Evolutionary conservation across 2,797 vertebrate species (phyloP).

Genomic region (Halcyon badia): DNA sequence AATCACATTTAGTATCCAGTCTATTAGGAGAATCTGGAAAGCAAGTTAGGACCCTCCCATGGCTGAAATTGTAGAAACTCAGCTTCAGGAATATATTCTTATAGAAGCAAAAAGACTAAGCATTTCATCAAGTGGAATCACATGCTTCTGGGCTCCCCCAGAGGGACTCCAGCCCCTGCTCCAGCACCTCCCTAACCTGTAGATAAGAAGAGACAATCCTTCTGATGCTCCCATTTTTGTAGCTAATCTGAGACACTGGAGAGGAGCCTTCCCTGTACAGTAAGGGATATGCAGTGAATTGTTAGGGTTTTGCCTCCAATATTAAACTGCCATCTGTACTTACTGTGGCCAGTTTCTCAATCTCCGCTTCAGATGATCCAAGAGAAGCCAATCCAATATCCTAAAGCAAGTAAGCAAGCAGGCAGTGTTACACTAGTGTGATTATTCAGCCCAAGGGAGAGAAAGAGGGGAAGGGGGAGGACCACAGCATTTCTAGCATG

Average conservation of each 20-base stretch:
- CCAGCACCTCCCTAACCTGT: background rate
- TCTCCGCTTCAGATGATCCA: conserved; percentile 87
- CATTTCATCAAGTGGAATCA: background rate
- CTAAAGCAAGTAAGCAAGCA: conserved; percentile 75
- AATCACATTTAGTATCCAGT: background rate
- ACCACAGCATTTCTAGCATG: conserved; percentile 58
- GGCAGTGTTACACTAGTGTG: conserved; percentile 44
- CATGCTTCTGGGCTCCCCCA: background rate
- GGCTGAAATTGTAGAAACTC: background rate
- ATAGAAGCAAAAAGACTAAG: background rate
- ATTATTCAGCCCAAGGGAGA: conserved; percentile 70
- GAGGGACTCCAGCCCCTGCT: background rate
- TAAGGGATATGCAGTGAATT: background rate
- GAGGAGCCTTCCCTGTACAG: background rate
- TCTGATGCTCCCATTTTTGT: background rate
- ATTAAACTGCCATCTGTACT: conserved; percentile 46
- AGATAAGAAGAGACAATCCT: background rate
- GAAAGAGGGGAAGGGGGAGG: conserved; percentile 26
- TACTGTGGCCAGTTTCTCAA: conserved; percentile 91
- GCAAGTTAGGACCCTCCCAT: background rate
- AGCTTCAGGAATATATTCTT: background rate
- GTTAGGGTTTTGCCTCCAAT: background rate
- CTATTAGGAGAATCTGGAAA: background rate
- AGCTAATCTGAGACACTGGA: background rate
- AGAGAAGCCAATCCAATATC: conserved; percentile 90